Percentiles rank a stretch among this genome's conserved stretches.
phyloP scores from a whole-genome alignment of 2,113 vertebrate genomes.

The Embiotoca jacksoni region DNA sequence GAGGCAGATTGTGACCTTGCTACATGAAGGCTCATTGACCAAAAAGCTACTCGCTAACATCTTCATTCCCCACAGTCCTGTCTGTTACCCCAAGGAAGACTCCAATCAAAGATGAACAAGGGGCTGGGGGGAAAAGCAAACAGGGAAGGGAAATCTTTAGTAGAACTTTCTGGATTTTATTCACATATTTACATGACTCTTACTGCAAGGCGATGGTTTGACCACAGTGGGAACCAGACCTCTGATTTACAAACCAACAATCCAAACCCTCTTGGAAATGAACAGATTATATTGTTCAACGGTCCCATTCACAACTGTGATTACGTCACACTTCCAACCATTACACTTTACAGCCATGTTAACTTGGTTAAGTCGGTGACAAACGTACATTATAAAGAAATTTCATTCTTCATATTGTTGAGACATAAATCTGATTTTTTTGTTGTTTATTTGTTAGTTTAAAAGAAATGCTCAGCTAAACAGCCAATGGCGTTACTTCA shows the following conservation, averaged over 20 bases:
- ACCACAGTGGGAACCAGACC: conserved; percentile 46
- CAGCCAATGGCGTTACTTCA: too few relatives aligned
- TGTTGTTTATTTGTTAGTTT: too few relatives aligned
- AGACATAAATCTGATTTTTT: conserved; percentile 19
- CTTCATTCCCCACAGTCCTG: conserved; percentile 63
- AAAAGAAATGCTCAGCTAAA: too few relatives aligned
- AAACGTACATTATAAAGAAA: conserved; percentile 55
- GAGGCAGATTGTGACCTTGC: conserved; percentile 73
- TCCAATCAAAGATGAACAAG: conserved; percentile 35
- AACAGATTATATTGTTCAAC: conserved; percentile 83
- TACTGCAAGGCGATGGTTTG: conserved; percentile 41
- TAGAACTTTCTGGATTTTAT: conserved; percentile 21
- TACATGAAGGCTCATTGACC: conserved; percentile 78
- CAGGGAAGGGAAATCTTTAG: neutral
- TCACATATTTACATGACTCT: conserved; percentile 54
- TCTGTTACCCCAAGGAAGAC: conserved; percentile 63
- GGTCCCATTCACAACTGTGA: conserved; percentile 79
- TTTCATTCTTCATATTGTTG: conserved; percentile 57
- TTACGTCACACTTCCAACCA: conserved; percentile 76
- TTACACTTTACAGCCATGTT: conserved; percentile 76
- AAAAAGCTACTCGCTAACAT: conserved; percentile 72
- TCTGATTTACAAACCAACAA: conserved; percentile 75
- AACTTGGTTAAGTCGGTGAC: conserved; percentile 63
- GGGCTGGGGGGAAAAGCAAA: neutral
- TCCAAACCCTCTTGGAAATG: conserved; percentile 73